Evolutionary conservation across 2,797 vertebrate species (phyloP).

Genomic region (Linurgus olivaceus): DNA sequence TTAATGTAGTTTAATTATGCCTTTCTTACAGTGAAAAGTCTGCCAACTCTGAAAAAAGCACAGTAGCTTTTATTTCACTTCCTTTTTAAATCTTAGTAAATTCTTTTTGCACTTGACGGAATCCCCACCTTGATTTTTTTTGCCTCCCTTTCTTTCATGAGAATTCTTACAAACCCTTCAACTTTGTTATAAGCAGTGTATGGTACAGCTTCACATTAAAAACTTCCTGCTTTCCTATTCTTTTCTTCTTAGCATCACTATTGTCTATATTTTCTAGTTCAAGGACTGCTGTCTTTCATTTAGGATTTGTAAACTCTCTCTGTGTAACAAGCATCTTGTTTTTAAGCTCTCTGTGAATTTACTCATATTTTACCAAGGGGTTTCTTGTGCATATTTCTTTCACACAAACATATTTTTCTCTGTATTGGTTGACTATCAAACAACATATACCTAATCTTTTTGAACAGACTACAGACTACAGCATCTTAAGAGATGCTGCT

Average conservation of each 20-base stretch:
- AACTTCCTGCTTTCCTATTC: not conserved
- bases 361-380: not conserved
- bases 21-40: not conserved
- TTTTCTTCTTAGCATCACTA: not conserved
- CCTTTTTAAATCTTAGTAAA: not conserved
- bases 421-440: not conserved
- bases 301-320: constrained; percentile 7
- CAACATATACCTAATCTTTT: not conserved
- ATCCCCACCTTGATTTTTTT: not conserved
- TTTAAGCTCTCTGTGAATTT: not conserved
- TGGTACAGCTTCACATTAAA: not conserved
- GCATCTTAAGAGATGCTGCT: not conserved
- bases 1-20: not conserved
- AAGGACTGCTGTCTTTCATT: constrained; percentile 23
- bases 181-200: not conserved
- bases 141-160: not conserved
- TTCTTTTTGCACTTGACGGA: not conserved
- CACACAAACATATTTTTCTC: not conserved
- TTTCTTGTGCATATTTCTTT: not conserved
- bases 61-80: not conserved
- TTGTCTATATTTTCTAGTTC: not conserved
- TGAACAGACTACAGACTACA: not conserved
- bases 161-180: not conserved
- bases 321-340: not conserved
- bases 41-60: not conserved